Conservation (phyloP, 2,797 vertebrate species). For the Columba guinea region DNA sequence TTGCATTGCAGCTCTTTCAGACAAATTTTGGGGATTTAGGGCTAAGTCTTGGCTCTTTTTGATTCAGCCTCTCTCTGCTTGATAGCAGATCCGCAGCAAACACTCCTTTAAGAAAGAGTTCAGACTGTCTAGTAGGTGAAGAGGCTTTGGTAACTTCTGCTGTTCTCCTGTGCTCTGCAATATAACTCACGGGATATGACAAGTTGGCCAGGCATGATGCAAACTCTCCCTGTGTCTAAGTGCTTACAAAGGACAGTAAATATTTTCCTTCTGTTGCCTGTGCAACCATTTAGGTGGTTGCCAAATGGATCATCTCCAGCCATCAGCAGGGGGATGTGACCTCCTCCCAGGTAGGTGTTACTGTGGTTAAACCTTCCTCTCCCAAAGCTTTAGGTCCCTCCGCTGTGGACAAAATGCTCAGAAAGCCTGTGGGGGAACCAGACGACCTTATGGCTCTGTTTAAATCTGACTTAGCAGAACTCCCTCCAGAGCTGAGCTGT, state of each 20-base stretch:
- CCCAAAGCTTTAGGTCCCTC: neutral
- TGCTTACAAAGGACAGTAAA: neutral
- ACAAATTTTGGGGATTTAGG: neutral
- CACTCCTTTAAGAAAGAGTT: neutral
- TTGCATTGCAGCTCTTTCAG: neutral
- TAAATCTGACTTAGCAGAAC: neutral
- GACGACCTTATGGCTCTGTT: neutral
- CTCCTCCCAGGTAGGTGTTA: neutral
- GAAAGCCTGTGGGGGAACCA: neutral
- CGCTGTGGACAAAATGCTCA: neutral
- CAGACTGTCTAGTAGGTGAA: neutral
- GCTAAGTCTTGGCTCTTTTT: neutral
- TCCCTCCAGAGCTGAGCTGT: neutral
- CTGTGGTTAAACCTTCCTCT: neutral
- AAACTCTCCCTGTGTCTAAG: neutral
- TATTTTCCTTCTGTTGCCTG: neutral
- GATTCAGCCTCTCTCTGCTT: neutral
- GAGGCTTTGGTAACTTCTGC: neutral
- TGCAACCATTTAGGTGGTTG: neutral
- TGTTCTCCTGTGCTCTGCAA: neutral
- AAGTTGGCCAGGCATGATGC: neutral
- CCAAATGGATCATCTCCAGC: neutral
- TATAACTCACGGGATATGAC: neutral
- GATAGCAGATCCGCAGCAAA: neutral
- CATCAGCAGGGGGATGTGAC: neutral